Evolutionary conservation across 1,140 invertebrate species (phyloP).

Genomic region (Sminthurides bifidus): DNA sequence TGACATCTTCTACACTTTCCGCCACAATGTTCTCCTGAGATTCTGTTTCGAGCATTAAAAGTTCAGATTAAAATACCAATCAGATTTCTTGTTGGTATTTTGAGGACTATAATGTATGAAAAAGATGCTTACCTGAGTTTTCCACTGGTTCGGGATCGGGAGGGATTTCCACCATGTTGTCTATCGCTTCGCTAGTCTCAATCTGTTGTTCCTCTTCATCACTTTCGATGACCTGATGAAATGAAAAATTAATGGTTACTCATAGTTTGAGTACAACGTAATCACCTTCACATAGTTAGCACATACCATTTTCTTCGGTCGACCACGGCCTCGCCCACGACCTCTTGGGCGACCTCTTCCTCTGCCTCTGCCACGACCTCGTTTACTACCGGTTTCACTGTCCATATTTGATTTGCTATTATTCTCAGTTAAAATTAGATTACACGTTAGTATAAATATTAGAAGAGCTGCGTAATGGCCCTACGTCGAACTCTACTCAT

Average conservation of each 20-base stretch:
- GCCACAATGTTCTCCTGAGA: too few relatives aligned
- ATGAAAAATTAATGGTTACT: background rate
- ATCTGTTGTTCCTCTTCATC: conserved; percentile 29
- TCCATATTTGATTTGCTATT: too few relatives aligned
- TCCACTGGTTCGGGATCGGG: conserved; percentile 10
- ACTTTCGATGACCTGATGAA: conserved; percentile 25
- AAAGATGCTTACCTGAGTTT: conserved; percentile 1
- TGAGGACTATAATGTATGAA: too few relatives aligned
- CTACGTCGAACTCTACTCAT: too few relatives aligned
- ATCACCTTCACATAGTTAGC: background rate
- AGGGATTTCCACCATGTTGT: conserved; percentile 23
- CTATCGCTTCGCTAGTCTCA: conserved; percentile 24
- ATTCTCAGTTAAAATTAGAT: too few relatives aligned
- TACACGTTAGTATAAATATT: too few relatives aligned
- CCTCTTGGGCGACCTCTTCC: conserved; percentile 14
- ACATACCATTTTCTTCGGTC: conserved; percentile 21
- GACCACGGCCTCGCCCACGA: conserved; percentile 13
- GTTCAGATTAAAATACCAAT: too few relatives aligned
- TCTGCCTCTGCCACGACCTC: conserved; percentile 19
- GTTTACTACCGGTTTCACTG: background rate
- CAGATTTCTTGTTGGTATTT: too few relatives aligned
- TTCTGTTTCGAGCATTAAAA: too few relatives aligned
- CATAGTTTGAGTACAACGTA: background rate
- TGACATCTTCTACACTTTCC: background rate
- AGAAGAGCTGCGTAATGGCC: too few relatives aligned